Conservation (phyloP, 1,140 invertebrate genomes). For the Lepidotrigona ventralis region DNA sequence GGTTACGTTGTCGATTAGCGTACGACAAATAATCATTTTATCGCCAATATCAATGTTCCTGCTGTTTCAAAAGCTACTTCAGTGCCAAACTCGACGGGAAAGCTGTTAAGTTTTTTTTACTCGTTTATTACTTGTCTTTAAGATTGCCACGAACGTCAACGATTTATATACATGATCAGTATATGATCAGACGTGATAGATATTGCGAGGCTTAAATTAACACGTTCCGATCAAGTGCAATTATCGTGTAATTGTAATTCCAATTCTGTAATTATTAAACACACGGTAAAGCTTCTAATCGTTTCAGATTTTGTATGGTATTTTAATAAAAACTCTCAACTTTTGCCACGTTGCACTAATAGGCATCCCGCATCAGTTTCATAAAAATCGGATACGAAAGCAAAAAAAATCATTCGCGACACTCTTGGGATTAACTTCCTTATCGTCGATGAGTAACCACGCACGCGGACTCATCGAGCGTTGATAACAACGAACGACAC, state of each 20-base stretch:
- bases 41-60: constrained; percentile 17
- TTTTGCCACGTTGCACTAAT: constrained; percentile 18
- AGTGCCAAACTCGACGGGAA: constrained; percentile 18
- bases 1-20: background rate
- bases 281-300: no score
- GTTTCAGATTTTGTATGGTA: constrained; percentile 52
- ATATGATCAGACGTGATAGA: background rate
- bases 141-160: background rate
- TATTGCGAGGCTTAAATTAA: background rate
- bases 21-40: background rate
- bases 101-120: background rate
- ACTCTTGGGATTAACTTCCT: background rate
- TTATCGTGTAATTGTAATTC: background rate
- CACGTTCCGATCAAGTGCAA: background rate
- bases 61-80: background rate
- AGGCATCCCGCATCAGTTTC: background rate
- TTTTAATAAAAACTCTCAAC: constrained; percentile 56
- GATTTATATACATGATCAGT: background rate
- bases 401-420: background rate
- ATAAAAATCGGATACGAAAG: rapidly evolving
- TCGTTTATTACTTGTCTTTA: background rate
- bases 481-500: background rate
- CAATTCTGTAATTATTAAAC: background rate
- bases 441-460: background rate
- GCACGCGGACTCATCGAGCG: background rate